Percentiles rank a stretch among this genome's conserved stretches.
Conservation (phyloP, 2,888 invertebrate species). For the Ligdia adustata region DNA sequence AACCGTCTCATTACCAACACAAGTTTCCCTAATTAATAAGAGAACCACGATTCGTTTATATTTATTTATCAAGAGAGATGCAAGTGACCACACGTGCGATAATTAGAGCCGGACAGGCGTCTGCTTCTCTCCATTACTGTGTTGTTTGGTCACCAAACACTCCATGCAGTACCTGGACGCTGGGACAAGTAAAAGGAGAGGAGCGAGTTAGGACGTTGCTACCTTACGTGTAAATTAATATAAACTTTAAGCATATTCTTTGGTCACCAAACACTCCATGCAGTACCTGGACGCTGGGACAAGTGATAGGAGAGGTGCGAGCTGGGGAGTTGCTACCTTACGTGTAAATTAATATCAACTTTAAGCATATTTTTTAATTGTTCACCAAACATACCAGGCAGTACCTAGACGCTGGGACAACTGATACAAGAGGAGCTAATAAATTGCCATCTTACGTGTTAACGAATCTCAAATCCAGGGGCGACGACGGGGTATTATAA, state of each 20-base stretch:
- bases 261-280: conserved; percentile 23
- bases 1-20: neutral
- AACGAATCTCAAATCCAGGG: too few relatives aligned
- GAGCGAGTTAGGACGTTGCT: neutral
- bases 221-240: too few relatives aligned
- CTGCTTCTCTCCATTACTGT: conserved; percentile 37
- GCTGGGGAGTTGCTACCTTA: neutral
- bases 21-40: conserved; percentile 13
- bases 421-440: neutral
- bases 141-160: conserved; percentile 29
- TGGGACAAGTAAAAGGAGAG: too few relatives aligned
- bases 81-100: conserved; percentile 49
- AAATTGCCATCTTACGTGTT: neutral
- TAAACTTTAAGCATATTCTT: too few relatives aligned
- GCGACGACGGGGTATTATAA: too few relatives aligned
- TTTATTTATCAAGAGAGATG: conserved; percentile 8
- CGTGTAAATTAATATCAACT: too few relatives aligned
- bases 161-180: conserved; percentile 2
- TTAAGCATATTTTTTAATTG: too few relatives aligned
- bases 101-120: conserved; percentile 50
- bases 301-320: neutral
- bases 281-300: neutral
- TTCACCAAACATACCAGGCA: conserved; percentile 23
- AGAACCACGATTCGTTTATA: conserved; percentile 5
- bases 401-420: neutral